Conservation (phyloP, 2,797 vertebrate genomes). For the Melopsittacus undulatus region DNA sequence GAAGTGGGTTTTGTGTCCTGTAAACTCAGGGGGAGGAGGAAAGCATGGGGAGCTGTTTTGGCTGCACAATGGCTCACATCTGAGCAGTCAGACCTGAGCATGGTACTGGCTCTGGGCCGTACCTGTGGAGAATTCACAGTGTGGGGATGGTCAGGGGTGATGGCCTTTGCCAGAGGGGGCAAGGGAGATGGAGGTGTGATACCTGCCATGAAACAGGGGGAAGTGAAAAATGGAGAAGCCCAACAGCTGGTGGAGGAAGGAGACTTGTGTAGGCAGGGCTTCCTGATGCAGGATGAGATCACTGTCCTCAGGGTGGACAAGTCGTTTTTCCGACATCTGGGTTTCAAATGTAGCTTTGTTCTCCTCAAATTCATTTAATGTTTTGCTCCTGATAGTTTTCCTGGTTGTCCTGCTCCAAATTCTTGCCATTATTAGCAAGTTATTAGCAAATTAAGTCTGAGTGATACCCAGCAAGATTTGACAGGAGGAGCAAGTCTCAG, state of each 20-base stretch:
- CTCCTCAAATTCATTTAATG: background rate
- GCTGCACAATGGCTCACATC: background rate
- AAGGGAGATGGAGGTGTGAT: background rate
- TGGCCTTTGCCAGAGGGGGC: background rate
- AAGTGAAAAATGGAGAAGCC: background rate
- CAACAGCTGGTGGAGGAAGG: background rate
- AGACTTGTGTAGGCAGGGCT: background rate
- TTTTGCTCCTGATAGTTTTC: background rate
- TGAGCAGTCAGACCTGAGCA: background rate
- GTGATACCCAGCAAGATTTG: conserved; percentile 6
- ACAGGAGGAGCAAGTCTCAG: background rate
- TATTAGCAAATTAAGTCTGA: background rate
- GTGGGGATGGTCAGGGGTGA: background rate
- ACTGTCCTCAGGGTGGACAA: background rate
- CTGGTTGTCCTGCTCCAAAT: background rate
- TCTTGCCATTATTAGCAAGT: background rate
- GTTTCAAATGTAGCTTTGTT: background rate
- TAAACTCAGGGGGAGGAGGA: background rate
- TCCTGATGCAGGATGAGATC: background rate
- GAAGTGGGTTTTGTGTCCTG: background rate
- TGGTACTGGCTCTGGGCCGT: background rate
- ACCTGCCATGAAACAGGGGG: background rate
- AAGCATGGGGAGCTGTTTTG: background rate
- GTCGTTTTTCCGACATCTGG: background rate
- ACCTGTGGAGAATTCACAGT: background rate